Evolutionary conservation across 2,797 vertebrate species (phyloP).

Genomic region (Cercopithecus petaurista): DNA sequence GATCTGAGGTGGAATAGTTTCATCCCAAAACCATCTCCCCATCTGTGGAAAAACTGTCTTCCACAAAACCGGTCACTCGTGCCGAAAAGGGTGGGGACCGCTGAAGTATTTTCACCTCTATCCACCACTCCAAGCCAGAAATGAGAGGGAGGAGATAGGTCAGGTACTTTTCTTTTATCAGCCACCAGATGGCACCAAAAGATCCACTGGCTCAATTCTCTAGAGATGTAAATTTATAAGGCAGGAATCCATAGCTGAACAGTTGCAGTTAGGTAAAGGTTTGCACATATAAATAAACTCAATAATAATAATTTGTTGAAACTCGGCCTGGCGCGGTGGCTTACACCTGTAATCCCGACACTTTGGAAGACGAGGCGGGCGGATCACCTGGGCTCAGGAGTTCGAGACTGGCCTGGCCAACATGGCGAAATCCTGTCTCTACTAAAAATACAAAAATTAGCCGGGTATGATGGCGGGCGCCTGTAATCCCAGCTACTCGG

Average conservation of each 20-base stretch:
- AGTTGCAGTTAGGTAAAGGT: neutral
- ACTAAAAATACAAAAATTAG: neutral
- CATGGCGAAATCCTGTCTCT: neutral
- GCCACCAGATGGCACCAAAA: slow-evolving; percentile 30
- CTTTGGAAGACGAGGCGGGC: neutral
- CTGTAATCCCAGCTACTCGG: neutral
- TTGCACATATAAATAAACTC: slow-evolving; percentile 36
- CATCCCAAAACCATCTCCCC: neutral
- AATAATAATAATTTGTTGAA: neutral
- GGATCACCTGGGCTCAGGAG: neutral
- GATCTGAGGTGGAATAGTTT: neutral
- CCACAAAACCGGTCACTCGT: neutral
- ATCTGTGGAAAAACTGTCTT: neutral
- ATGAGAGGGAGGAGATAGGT: neutral
- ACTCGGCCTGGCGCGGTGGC: neutral
- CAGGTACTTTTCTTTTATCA: neutral
- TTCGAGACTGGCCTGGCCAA: neutral
- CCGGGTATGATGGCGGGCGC: no score
- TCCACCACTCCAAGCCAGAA: neutral
- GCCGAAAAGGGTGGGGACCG: neutral
- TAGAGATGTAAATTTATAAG: neutral
- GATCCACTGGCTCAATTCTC: neutral
- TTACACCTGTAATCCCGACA: neutral
- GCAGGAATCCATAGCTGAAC: neutral
- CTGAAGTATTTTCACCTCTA: neutral